Conservation (phyloP, 2,888 invertebrate genomes). For the Tetranychus piercei region DNA sequence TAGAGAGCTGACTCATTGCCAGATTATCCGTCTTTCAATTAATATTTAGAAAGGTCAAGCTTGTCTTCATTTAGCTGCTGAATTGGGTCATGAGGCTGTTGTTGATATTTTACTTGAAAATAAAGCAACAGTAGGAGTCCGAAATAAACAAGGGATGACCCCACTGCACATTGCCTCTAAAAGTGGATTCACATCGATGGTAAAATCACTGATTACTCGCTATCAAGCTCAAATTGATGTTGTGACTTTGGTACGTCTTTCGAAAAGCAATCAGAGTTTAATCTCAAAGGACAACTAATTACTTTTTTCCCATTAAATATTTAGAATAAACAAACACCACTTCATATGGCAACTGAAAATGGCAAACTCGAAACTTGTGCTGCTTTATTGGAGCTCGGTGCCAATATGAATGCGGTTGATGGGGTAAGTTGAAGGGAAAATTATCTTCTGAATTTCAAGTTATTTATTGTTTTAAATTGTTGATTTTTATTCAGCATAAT, state of each 20-base stretch:
- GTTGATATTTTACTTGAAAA: conserved; percentile 59
- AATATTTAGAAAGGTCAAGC: conserved; percentile 49
- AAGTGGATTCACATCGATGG: conserved; percentile 77
- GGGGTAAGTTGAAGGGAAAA: conserved; percentile 37
- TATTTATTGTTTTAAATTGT: background rate
- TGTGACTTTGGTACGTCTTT: conserved; percentile 48
- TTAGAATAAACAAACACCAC: conserved; percentile 77
- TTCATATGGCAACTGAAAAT: conserved; percentile 86
- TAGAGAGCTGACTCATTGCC: too few species aligned
- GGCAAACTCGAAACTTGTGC: conserved; percentile 92
- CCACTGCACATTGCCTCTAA: conserved; percentile 93
- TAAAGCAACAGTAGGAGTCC: conserved; percentile 97
- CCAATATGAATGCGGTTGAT: conserved; percentile 86
- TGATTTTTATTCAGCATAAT: background rate
- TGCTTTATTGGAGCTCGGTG: conserved; percentile 70
- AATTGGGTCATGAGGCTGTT: conserved; percentile 38
- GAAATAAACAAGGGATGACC: conserved; percentile 81
- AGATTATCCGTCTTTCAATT: conserved; percentile 35
- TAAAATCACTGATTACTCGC: conserved; percentile 64
- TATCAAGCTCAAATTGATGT: conserved; percentile 91
- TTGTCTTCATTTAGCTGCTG: conserved; percentile 38
- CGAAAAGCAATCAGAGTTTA: background rate
- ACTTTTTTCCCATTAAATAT: conserved; percentile 16
- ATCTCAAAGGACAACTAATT: background rate
- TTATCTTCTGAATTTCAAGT: background rate